Percentiles rank a stretch among this genome's conserved stretches.
Evolutionary conservation across 2,113 vertebrate genomes (phyloP).

Genomic region (Clarias gariepinus): DNA sequence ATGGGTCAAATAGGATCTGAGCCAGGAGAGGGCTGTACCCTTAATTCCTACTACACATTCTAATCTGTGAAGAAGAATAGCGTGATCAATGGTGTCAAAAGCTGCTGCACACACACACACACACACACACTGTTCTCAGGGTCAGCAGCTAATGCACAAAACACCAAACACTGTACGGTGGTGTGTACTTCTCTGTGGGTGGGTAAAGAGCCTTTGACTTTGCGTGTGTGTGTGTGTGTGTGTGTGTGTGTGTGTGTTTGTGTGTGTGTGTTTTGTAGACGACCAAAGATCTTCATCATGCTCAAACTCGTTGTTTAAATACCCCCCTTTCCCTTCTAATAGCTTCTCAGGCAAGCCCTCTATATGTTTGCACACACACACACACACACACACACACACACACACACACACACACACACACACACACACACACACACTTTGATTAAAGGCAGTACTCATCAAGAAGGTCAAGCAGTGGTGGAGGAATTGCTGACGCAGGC

Average conservation of each 20-base stretch:
- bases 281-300: not conserved
- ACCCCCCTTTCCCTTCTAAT: not conserved
- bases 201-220: not conserved
- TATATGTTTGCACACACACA: not conserved
- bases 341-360: not conserved
- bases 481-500: not conserved
- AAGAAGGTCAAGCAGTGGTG: conserved; percentile 41
- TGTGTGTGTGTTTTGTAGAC: conserved; percentile 11
- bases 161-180: not conserved
- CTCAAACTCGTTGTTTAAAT: not conserved
- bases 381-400: conserved; percentile 47
- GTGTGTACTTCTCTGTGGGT: not conserved
- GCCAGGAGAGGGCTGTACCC: too few species aligned
- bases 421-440: conserved; percentile 46
- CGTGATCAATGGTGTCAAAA: too few species aligned
- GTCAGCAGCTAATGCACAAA: not conserved
- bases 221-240: not conserved
- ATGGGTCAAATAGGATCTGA: too few species aligned
- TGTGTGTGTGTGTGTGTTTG: not conserved
- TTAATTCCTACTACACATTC: too few species aligned
- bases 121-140: too few species aligned
- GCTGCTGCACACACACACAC: too few species aligned
- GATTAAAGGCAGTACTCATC: conserved; percentile 1
- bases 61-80: too few species aligned
- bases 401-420: conserved; percentile 43